phyloP scores from a whole-genome alignment of 1,140 invertebrate species.

The Anagrus nilaparvatae region DNA sequence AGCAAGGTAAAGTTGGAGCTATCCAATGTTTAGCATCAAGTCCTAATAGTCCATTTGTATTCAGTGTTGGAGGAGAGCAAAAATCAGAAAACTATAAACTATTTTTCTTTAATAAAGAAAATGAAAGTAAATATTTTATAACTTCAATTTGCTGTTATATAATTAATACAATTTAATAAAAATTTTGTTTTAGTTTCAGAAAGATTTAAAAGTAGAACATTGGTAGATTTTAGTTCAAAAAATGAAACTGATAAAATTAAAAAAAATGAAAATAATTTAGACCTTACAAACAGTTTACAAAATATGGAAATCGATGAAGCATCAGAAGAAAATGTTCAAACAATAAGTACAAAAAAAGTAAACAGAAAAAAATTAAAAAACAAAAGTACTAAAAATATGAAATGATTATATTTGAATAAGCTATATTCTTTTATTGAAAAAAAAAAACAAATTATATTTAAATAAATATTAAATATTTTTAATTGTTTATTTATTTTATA shows the following conservation, averaged over 20 bases:
- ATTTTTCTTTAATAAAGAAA: conserved; percentile 58
- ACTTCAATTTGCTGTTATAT: conserved; percentile 9
- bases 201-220: conserved; percentile 17
- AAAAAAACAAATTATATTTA: too few species aligned
- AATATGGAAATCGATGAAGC: conserved; percentile 17
- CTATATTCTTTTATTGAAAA: too few species aligned
- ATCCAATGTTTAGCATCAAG: conserved; percentile 63
- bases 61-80: conserved; percentile 75
- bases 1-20: conserved; percentile 55
- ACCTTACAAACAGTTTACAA: conserved; percentile 24
- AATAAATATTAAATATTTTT: too few species aligned
- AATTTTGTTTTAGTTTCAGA: conserved; percentile 17
- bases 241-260: conserved; percentile 1
- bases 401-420: too few species aligned
- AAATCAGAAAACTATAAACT: conserved; percentile 68
- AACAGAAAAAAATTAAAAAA: conserved; percentile 1
- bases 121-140: conserved; percentile 44
- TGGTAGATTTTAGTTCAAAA: background rate
- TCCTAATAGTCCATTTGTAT: conserved; percentile 70
- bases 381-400: background rate
- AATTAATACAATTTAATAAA: conserved; percentile 6
- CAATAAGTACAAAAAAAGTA: conserved; percentile 17
- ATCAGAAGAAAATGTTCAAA: conserved; percentile 8
- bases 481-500: too few species aligned
- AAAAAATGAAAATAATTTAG: conserved; percentile 22